Base-by-base conservation (phyloP, 2,797 vertebrate species). In the Oreochromis grahami region DNA sequence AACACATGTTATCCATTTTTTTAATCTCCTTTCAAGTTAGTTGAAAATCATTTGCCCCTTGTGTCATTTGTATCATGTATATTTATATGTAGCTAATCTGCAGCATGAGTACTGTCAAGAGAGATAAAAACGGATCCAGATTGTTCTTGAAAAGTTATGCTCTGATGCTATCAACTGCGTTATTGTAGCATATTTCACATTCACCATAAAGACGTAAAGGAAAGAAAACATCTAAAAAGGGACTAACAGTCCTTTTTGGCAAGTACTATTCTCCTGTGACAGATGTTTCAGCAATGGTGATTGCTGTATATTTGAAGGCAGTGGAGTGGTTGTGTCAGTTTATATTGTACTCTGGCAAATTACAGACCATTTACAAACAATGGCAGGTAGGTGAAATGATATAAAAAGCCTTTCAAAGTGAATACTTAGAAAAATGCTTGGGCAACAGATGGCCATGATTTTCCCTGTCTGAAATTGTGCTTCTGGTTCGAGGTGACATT, bases 1-100 rank as follows among this genome's bases (percentile, higher is more conserved):
- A 87, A 76, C 88, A 91, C 85, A 85, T 85, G 82, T 91, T 88
- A 56, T 78, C 78, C 53, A 55, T 88, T 85, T 86, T 70, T 85
- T 80, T 83, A 43, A 83, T 82, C 74, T 52, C 53, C 60, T 84
- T 77, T 76, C 38, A 41, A 63, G 52, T 82, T 79, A 43, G 65
- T 70, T 68, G 24, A 84, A 76, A 63, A 79, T 86, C 77, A 78
- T 87, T 77, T 80, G 45, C 80, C 85, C 76, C 86, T 74, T 48
- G 81, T 6, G 32, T 41, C 76, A 60, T 88, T 88, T 83, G 26
- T 24, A 32, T 17, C 1, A 29, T 45, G 12, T 53, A 45, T 26
- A 24, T 90, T 82, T 79, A 56, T 55, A 81, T 1, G 6, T 50
- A 8, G 81, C 24, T 45, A 77, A 82, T 88, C 65, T 70, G 78